phyloP scores from a whole-genome alignment of 2,113 vertebrate species.

The Laterallus jamaicensis region DNA sequence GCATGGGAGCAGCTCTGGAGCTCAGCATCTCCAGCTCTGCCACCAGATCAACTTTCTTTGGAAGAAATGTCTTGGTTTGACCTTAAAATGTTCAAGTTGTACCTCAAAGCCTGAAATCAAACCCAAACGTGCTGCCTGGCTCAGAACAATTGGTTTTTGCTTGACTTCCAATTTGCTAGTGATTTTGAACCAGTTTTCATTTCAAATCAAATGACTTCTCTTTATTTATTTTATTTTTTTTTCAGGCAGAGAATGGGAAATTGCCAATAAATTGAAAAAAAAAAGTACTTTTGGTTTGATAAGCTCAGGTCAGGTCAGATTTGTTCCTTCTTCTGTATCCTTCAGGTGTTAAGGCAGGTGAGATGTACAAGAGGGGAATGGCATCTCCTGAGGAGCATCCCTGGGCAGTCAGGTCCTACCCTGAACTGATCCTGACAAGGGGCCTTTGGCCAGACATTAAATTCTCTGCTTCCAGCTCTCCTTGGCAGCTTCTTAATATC shows the following conservation, averaged over 20 bases:
- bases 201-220: slow-evolving; percentile 12
- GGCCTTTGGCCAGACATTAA: neutral
- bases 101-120: neutral
- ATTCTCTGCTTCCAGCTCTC: neutral
- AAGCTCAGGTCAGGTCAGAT: neutral
- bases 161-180: neutral
- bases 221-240: neutral
- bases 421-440: fast-evolving
- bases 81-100: neutral
- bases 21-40: neutral
- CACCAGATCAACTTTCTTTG: neutral
- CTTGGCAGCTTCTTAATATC: slow-evolving; percentile 30
- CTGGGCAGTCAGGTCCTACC: fast-evolving
- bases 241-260: neutral
- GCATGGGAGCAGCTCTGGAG: fast-evolving
- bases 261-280: neutral
- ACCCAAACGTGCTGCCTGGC: neutral
- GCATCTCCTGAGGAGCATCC: neutral
- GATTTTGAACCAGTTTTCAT: neutral
- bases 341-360: neutral
- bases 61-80: neutral
- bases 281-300: neutral
- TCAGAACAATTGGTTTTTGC: neutral
- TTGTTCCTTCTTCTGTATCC: neutral
- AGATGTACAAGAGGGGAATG: neutral